Base-by-base conservation (phyloP, 2,113 vertebrate species). In the Trichechus manatus region DNA sequence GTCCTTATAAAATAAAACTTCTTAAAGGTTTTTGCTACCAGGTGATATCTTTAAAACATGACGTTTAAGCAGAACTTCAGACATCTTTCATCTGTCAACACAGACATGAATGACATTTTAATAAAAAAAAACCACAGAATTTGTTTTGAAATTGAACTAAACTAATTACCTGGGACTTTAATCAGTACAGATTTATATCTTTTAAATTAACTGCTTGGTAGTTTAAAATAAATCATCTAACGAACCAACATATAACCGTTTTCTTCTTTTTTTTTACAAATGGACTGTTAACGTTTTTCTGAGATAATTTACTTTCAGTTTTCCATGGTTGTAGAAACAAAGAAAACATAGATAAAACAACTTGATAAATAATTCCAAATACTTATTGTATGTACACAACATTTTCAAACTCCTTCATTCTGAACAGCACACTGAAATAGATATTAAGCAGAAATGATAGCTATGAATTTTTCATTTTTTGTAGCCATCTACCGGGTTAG, bases 101-200 rank as follows among this genome's bases (percentile, higher is more conserved):
- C 0, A 91, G 42, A 72, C 7, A 29, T 59, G 20, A 56, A 29
- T 44, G 15, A 63, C 23, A 72, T 83, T 80, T 96, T 77, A 80
- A 89, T 93, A 80, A 92, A 91, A 75, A 17, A 1, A 64, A 6
- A 9, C 64, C 53, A 64, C 2, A 59, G 53, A 86, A 82, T 97
- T 80, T 94, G 25, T 63, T 42, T 79, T 91, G 66, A 95, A 95
- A 95, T 94, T 15, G 86, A 87, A 93, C 13, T 84, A 64, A 82
- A 87, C 22, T 74, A 82, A 87, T 19, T 74, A 10, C 25, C 13
- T 91, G 82, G 47, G 31, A 64, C 5, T 75, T 95, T 47, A 91
- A 20, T 68, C 44, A 96, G 27, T 63, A 74, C 4, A 85, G 72
- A 79, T 6, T 91, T 53, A 50, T 27, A 90, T 66, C 56, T 87